Base-by-base conservation (phyloP, 2,888 invertebrate genomes). In the Drosophila merina region DNA sequence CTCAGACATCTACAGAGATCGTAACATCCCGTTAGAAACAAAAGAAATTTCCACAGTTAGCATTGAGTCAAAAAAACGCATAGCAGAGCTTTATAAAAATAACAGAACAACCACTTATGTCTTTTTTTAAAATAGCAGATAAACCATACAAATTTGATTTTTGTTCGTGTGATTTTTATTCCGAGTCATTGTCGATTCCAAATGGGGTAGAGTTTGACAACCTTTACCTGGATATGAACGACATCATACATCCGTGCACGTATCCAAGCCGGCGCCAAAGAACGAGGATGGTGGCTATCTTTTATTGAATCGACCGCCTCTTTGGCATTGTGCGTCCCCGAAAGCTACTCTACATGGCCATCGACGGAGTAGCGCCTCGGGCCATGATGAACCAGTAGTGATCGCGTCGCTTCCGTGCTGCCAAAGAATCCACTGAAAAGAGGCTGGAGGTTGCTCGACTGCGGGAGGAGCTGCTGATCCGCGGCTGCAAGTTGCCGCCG, bases 361-460 rank as follows among this genome's bases (percentile, higher is more conserved):
- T 99, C 91, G 99, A 99, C 93, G 99, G 99, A 75, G 99, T 99
- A 94, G 99, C 99, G 2, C 98, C 99, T 0, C 93, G 99, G 89
- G 99, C 99, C 0, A 99, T 99, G 93, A 99, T 99, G 99, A 99
- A 99, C 92, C 99, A 99, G 90, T 99, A 99, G 90, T 93, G 99
- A 60, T 99, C 99, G 0, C 94, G 99, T 76, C 94, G 99, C 83
- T 99, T 99, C 92, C 94, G 99, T 51, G 98, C 99, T 0, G 97
- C 99, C 0, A 99, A 99, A 90, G 99, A 99, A 92, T 94, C 96
- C 0, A 94, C 93, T 45, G 98, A 99, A 91, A 98, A 98, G 91
- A 95, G 96, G 28, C 94, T 95, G 20, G 97, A 98, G 91, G 94
- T 99, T 56, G 94, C 95, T 47, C 93, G 96, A 57, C 95, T 97